Percentiles rank a stretch among this genome's conserved stretches.
Conservation (phyloP, 2,797 vertebrate species). For the Kryptopterus vitreolus region DNA sequence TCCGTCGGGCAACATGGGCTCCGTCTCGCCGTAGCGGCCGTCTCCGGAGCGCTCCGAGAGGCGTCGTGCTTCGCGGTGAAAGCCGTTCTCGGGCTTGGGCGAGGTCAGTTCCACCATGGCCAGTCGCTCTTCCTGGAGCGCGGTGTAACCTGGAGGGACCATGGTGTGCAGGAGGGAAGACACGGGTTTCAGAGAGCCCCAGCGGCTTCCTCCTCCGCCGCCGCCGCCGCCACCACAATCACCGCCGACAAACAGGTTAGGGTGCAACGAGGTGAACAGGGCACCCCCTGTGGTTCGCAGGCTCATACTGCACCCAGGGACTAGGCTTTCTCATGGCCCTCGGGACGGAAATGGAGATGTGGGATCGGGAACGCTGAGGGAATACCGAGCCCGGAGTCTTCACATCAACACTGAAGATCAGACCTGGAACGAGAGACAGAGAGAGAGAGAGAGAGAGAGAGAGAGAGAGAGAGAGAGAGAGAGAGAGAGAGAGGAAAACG, state of each 20-base stretch:
- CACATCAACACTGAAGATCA: background rate
- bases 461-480: background rate
- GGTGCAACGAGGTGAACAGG: slow-evolving; percentile 70
- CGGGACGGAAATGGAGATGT: background rate
- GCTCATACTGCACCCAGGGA: slow-evolving; percentile 67
- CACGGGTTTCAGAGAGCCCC: slow-evolving; percentile 79
- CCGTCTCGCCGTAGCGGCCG: slow-evolving; percentile 74
- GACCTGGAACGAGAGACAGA: slow-evolving; percentile 3
- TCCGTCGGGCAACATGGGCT: slow-evolving; percentile 83
- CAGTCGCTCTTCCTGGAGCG: slow-evolving; percentile 87
- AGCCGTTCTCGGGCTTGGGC: slow-evolving; percentile 74
- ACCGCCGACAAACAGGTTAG: slow-evolving; percentile 70
- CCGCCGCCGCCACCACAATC: slow-evolving; percentile 46
- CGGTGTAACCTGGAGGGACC: slow-evolving; percentile 89
- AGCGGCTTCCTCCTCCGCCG: slow-evolving; percentile 68
- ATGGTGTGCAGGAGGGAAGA: slow-evolving; percentile 85
- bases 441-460: background rate
- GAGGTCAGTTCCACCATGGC: slow-evolving; percentile 79
- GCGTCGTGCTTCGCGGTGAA: slow-evolving; percentile 67
- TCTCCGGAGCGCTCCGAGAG: slow-evolving; percentile 71
- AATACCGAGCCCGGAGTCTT: background rate
- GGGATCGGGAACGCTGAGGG: slow-evolving; percentile 30
- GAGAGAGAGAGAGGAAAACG: background rate
- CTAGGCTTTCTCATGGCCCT: slow-evolving; percentile 64
- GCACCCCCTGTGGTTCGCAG: slow-evolving; percentile 69